These are phyloP conservation scores for Ischnus inquisitorius DNA, from an alignment of 2,888 invertebrate genomes.

Conservation along the genomic window DNA sequence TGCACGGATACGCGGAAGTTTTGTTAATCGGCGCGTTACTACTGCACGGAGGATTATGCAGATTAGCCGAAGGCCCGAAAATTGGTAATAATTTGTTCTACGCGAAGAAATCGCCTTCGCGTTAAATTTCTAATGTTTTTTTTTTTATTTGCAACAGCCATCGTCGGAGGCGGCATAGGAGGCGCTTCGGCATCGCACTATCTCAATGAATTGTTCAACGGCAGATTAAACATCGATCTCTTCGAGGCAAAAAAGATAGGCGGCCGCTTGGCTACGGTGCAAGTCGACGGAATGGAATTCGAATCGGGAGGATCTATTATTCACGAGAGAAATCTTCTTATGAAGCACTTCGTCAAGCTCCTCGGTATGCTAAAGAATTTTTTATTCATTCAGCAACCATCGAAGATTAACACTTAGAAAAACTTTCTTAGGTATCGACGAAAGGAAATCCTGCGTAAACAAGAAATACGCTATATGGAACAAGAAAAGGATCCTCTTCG, in stretches of 20 bases:
- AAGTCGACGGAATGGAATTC: constrained; percentile 85
- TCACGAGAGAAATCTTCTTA: constrained; percentile 87
- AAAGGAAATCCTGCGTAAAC: constrained; percentile 70
- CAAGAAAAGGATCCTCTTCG: constrained; percentile 86
- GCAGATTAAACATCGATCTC: constrained; percentile 86
- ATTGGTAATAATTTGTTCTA: constrained; percentile 49
- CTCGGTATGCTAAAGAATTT: too few relatives aligned
- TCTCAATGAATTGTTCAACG: constrained; percentile 84
- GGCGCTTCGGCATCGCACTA: constrained; percentile 88
- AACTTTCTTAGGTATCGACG: constrained; percentile 79
- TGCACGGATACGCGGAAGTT: constrained; percentile 18
- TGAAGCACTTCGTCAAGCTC: constrained; percentile 86
- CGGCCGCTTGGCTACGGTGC: constrained; percentile 87
- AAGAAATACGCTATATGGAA: constrained; percentile 86
- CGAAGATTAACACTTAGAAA: too few relatives aligned
- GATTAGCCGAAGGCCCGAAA: constrained; percentile 35
- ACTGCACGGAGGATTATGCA: constrained; percentile 42
- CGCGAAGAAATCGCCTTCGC: neutral
- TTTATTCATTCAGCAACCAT: too few relatives aligned
- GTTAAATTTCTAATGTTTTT: neutral
- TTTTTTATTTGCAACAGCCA: constrained; percentile 83
- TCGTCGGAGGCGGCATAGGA: constrained; percentile 89
- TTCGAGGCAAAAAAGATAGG: constrained; percentile 87
- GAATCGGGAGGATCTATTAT: constrained; percentile 88
- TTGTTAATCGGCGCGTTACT: constrained; percentile 31